These are phyloP conservation scores for Procambarus virginalis DNA, from an alignment of 1,140 invertebrate genomes.

Conservation along the genomic window DNA sequence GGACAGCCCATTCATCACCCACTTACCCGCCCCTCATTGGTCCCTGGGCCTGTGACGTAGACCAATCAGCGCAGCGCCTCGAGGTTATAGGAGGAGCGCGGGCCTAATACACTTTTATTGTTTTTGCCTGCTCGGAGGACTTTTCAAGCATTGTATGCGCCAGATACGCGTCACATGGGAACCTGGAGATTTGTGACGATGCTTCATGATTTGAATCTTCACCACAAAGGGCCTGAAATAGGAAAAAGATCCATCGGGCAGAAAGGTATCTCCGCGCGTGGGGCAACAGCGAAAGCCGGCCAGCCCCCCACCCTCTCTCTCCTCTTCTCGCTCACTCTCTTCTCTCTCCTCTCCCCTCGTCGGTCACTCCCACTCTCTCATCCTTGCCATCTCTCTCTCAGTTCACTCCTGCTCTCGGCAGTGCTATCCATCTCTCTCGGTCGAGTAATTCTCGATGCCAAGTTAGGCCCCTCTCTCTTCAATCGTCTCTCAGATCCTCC, in stretches of 20 bases:
- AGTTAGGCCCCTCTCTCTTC: no score
- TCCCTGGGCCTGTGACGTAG: constrained; percentile 55
- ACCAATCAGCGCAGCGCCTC: constrained; percentile 60
- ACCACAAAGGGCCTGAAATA: background rate
- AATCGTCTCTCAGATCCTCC: no score
- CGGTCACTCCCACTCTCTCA: no score
- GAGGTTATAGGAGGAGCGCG: constrained; percentile 65
- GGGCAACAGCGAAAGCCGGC: background rate
- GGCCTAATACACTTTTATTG: constrained; percentile 59
- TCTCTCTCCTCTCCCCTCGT: no score
- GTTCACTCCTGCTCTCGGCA: no score
- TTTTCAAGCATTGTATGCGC: constrained; percentile 50
- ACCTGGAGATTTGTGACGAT: constrained; percentile 10
- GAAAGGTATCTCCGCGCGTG: background rate
- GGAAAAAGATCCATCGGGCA: background rate
- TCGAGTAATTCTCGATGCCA: no score
- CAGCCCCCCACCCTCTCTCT: background rate
- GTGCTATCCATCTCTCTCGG: no score
- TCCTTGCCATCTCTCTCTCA: no score
- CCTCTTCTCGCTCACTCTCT: no score
- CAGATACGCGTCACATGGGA: constrained; percentile 30
- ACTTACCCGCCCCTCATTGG: constrained; percentile 65
- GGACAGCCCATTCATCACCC: constrained; percentile 61
- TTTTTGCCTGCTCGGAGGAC: constrained; percentile 45
- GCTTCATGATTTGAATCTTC: background rate